Evolutionary conservation across 2,888 invertebrate genomes (phyloP), one percentile per base, ranked within the genome.

Genomic region (Spodoptera exigua): DNA sequence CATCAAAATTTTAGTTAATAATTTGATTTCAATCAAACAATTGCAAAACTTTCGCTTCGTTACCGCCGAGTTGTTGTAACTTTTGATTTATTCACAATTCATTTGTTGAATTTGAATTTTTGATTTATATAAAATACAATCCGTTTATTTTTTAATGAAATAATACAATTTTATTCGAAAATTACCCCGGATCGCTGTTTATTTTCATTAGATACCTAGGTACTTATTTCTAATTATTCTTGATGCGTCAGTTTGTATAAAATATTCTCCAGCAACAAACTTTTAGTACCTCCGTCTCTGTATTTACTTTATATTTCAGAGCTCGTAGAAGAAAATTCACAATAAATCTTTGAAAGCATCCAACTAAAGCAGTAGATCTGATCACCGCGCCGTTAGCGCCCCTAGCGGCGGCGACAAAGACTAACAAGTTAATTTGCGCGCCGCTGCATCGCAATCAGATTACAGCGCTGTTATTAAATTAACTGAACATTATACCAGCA

Each of bases 1-100:
- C 65, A 70, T 74, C 47, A 70, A 70, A 70, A 77, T 70, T 74
- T 75, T 78, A 76, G 76, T 79, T 68, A 67, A 74, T 76, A 78
- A 79, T 79, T 79, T 74, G 78, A 79, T 79, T 79, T 61, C 72
- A 78, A 79, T 79, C 79, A 79, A 77, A 77, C 72, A 75, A 74
- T 76, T 76, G 70, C 45, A 68, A 74, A 79, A 79, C 54, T 79
- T 79, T 70, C 47, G 77, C 76, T 74, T 79, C 78, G 79, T 79
- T 79, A 77, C 75, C 72, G 52, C 61, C 61, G 62, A 67, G 65
- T 70, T 74, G 71, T 64, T 65, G 72, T 78, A 83, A 82, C 81
- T 81, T 82, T 75, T 77, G 81, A 82, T 79, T 83, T 77, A 78
- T 82, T 81, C 81, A 58, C 78, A 74, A 81, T 82, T 80, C 76